Evolutionary conservation across 2,888 invertebrate genomes (phyloP).

Genomic region (Lycocerus yunnanus): DNA sequence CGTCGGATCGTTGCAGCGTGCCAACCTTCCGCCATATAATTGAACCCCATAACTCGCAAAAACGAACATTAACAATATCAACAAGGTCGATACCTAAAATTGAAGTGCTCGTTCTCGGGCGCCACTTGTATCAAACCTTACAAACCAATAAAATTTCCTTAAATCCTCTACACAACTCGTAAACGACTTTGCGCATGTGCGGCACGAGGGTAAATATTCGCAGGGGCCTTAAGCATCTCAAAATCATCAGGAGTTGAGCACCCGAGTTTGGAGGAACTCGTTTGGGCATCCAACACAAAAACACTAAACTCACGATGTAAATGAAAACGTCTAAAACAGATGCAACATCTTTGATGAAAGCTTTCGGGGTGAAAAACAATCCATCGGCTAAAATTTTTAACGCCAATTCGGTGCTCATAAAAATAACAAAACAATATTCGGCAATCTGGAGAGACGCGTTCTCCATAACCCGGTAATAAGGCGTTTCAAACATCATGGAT

Average conservation of each 20-base stretch:
- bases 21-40: constrained; percentile 93
- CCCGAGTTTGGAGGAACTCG: constrained; percentile 91
- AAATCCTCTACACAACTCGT: constrained; percentile 96
- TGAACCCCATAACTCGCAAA: constrained; percentile 99
- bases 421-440: constrained; percentile 96
- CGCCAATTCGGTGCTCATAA: constrained; percentile 96
- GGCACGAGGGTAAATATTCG: constrained; percentile 98
- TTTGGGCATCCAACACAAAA: constrained; percentile 95
- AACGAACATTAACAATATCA: constrained; percentile 97
- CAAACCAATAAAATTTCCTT: constrained; percentile 95
- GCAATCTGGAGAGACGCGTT: constrained; percentile 91
- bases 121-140: constrained; percentile 16
- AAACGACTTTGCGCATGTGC: constrained; percentile 99
- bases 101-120: background rate
- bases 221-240: constrained; percentile 93
- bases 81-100: constrained; percentile 85
- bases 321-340: constrained; percentile 97
- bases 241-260: constrained; percentile 94
- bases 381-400: constrained; percentile 97
- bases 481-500: constrained; percentile 99
- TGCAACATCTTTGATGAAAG: constrained; percentile 96
- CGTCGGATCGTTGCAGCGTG: constrained; percentile 95
- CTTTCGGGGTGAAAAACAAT: constrained; percentile 98
- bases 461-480: constrained; percentile 91
- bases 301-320: constrained; percentile 93